Conservation (phyloP, 92 coral and sea anemone species). For the Zoanthus sociatus region DNA sequence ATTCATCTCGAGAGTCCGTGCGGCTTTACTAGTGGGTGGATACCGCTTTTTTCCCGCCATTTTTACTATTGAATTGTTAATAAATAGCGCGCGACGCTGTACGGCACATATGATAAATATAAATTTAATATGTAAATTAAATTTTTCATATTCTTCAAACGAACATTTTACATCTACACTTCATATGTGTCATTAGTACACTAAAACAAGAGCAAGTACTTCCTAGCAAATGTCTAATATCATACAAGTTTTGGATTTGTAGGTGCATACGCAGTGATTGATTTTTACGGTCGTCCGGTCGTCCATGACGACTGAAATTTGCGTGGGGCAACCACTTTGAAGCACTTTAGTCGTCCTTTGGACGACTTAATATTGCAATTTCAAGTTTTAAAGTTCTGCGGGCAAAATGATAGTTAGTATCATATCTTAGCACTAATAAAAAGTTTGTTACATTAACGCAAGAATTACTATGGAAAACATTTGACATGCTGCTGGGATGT, state of each 20-base stretch:
- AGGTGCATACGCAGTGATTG: not conserved
- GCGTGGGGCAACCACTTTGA: slow-evolving; percentile 25
- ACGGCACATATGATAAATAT: no score
- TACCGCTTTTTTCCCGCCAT: no score
- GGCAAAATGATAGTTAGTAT: slow-evolving; percentile 24
- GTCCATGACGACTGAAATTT: slow-evolving; percentile 25
- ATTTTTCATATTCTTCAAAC: no score
- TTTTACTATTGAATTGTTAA: no score
- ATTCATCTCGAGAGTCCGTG: no score
- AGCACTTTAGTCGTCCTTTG: slow-evolving; percentile 29
- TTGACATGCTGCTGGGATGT: slow-evolving; percentile 21
- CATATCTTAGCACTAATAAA: slow-evolving; percentile 18
- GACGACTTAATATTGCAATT: slow-evolving; percentile 32
- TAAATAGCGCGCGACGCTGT: no score
- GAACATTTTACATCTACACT: no score
- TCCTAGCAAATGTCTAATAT: not conserved
- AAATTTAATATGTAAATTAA: no score
- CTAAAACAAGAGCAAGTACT: not conserved
- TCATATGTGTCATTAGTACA: no score
- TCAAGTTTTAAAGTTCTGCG: slow-evolving; percentile 21
- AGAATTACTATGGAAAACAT: slow-evolving; percentile 9
- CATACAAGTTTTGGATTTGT: no score
- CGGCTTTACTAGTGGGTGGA: no score
- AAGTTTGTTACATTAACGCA: slow-evolving; percentile 11
- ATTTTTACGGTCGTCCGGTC: slow-evolving; percentile 17